phyloP scores from a whole-genome alignment of 2,797 vertebrate genomes.

The Myripristis murdjan region DNA sequence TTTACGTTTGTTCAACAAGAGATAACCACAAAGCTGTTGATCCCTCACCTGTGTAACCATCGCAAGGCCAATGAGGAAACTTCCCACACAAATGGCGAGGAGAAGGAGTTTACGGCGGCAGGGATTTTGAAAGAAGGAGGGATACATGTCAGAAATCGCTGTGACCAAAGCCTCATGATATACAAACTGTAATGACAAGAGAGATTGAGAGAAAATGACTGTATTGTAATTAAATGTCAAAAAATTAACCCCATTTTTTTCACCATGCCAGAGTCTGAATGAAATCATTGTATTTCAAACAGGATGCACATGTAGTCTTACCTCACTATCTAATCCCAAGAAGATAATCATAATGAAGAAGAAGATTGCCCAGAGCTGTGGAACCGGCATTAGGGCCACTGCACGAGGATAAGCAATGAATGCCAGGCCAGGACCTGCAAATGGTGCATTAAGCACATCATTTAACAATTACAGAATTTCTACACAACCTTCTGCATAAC shows the following conservation, averaged over 20 bases:
- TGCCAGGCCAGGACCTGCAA: slow-evolving; percentile 86
- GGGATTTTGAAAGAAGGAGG: slow-evolving; percentile 81
- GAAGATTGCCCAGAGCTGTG: slow-evolving; percentile 86
- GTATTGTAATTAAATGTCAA: no score
- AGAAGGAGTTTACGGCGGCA: slow-evolving; percentile 87
- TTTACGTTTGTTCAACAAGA: no score
- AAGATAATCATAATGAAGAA: slow-evolving; percentile 90
- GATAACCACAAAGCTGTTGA: no score
- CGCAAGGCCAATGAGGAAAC: slow-evolving; percentile 83
- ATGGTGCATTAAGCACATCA: neutral
- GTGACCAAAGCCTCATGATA: slow-evolving; percentile 85
- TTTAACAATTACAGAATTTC: neutral
- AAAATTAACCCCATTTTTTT: no score
- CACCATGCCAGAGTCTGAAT: slow-evolving; percentile 30
- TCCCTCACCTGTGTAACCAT: slow-evolving; percentile 87
- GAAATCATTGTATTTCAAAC: no score
- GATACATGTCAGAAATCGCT: slow-evolving; percentile 82
- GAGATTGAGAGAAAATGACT: no score
- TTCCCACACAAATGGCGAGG: slow-evolving; percentile 71
- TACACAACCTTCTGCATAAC: neutral
- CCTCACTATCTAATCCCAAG: slow-evolving; percentile 88
- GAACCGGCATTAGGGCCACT: slow-evolving; percentile 88
- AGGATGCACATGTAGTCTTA: slow-evolving; percentile 27
- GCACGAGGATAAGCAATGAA: slow-evolving; percentile 89
- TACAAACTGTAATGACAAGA: slow-evolving; percentile 89